Evolutionary conservation across 53 echinoderm and acorn worm genomes (phyloP).

Genomic region (Patiria pectinifera): DNA sequence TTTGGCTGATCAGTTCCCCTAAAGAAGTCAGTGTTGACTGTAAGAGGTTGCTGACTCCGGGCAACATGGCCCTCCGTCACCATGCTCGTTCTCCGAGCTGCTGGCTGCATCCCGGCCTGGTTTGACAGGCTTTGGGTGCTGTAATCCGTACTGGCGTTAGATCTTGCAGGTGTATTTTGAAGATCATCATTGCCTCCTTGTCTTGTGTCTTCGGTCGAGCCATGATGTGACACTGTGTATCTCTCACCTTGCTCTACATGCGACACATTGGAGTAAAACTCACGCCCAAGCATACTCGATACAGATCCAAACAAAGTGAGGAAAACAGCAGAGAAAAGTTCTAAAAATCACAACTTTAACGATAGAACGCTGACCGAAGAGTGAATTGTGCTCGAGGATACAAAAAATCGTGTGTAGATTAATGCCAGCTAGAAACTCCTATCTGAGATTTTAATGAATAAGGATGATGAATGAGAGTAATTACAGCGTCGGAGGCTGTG

Average conservation of each 20-base stretch:
- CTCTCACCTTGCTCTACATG: constrained; percentile 1
- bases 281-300: constrained; percentile 18
- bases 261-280: not conserved
- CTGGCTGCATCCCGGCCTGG: not conserved
- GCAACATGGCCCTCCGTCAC: not conserved
- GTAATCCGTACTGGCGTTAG: not conserved
- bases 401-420: not conserved
- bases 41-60: not conserved
- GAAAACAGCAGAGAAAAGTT: not conserved
- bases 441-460: constrained; percentile 47
- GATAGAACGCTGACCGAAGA: not conserved
- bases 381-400: not conserved
- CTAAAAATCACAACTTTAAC: constrained; percentile 12
- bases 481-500: constrained; percentile 23
- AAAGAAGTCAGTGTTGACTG: not conserved
- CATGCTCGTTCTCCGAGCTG: not conserved
- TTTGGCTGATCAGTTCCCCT: not conserved
- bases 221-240: constrained; percentile 32
- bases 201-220: not conserved
- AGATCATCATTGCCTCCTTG: not conserved
- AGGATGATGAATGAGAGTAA: constrained; percentile 21
- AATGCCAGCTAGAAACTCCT: not conserved
- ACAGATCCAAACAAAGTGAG: not conserved
- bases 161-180: not conserved
- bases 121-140: not conserved